These are phyloP conservation scores for Osmoderma eremita DNA, from an alignment of 2,888 invertebrate species.

Conservation along the genomic window DNA sequence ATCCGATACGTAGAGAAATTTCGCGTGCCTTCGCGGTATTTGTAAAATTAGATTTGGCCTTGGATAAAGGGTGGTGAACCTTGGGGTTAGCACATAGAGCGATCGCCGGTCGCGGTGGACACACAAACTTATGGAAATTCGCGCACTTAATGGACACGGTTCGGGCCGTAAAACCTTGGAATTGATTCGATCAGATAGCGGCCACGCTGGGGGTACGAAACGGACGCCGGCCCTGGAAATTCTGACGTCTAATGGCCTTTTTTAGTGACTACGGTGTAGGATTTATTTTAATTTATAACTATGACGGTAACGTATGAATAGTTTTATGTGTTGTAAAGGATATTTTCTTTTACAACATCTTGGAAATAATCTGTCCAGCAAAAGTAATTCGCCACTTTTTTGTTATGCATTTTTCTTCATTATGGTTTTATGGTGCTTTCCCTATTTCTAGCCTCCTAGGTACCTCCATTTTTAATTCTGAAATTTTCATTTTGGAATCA, in stretches of 20 bases:
- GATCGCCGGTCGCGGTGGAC: background rate
- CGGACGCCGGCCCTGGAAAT: background rate
- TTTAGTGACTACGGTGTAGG: background rate
- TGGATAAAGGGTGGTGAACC: constrained; percentile 33
- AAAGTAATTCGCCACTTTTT: no score
- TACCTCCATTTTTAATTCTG: no score
- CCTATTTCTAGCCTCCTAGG: no score
- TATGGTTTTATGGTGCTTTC: no score
- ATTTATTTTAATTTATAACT: no score
- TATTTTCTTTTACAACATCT: no score
- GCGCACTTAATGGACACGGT: constrained; percentile 19
- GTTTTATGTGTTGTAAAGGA: no score
- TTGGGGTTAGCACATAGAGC: constrained; percentile 9
- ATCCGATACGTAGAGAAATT: constrained; percentile 1
- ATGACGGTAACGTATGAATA: no score
- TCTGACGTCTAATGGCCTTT: background rate
- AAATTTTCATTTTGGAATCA: no score
- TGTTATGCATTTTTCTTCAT: no score
- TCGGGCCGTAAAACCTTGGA: constrained; percentile 9
- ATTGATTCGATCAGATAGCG: constrained; percentile 1
- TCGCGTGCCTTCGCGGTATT: constrained; percentile 15
- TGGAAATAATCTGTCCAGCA: no score
- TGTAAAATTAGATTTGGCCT: constrained; percentile 26
- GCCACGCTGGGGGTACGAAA: background rate
- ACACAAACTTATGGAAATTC: constrained; percentile 12